Percentiles rank a stretch among this genome's conserved stretches.
Conservation (phyloP, 2,113 vertebrate species). For the Nesogale talazaci region DNA sequence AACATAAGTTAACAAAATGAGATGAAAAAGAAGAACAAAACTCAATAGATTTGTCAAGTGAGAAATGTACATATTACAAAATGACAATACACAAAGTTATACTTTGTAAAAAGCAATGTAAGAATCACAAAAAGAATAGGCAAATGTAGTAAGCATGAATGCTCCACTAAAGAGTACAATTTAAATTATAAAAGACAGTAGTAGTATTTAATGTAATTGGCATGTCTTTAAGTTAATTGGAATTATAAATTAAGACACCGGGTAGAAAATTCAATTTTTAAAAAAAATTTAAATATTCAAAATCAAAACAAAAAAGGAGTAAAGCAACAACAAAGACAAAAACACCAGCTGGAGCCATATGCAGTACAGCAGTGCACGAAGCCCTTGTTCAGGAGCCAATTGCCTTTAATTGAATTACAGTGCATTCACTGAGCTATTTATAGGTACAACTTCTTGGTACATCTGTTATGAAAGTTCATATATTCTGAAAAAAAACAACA, state of each 20-base stretch:
- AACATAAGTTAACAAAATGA: neutral
- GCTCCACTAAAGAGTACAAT: neutral
- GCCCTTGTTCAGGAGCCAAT: neutral
- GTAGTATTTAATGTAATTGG: neutral
- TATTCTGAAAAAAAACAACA: neutral
- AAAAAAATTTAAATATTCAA: neutral
- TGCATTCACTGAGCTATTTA: neutral
- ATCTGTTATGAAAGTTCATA: neutral
- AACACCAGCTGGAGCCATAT: neutral
- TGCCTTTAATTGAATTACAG: neutral
- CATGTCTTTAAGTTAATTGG: neutral
- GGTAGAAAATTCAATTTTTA: neutral
- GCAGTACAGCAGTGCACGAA: neutral
- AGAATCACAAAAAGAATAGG: neutral
- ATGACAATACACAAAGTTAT: neutral
- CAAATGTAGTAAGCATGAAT: neutral
- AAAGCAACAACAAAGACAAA: neutral
- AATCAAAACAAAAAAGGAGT: constrained; percentile 18
- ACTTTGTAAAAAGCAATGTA: constrained; percentile 31
- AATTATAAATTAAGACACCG: neutral
- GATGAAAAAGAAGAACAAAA: neutral
- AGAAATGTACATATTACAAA: neutral
- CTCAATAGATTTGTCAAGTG: neutral
- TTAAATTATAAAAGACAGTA: neutral
- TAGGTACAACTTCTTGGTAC: neutral